phyloP scores from a whole-genome alignment of 2,113 vertebrate genomes.

The Mastomys natalensis region DNA sequence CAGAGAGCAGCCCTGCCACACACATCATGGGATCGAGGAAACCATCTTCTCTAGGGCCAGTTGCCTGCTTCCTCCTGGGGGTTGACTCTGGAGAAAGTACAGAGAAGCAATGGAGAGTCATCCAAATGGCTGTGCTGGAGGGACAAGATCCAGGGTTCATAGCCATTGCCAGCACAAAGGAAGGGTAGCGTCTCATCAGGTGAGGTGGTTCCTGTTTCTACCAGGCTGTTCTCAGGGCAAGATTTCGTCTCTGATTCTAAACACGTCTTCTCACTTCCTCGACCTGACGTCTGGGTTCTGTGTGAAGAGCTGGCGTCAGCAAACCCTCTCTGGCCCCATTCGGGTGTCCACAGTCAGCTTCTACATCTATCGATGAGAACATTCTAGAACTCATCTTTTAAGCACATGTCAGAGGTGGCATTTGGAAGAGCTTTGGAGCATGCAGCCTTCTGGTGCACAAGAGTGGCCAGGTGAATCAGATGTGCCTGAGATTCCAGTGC shows the following conservation, averaged over 20 bases:
- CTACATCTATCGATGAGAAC: neutral
- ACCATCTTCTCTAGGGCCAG: too few species aligned
- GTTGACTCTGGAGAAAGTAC: neutral
- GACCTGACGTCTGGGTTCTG: neutral
- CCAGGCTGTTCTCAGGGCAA: accelerated
- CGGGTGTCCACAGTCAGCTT: neutral
- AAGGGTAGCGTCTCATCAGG: neutral
- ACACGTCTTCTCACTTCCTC: neutral
- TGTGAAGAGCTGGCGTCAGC: neutral
- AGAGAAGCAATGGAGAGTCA: neutral
- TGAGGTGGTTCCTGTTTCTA: neutral
- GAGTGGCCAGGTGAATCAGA: neutral
- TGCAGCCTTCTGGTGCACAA: neutral
- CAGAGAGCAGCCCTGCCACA: neutral
- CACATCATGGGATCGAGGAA: neutral
- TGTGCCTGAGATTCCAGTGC: neutral
- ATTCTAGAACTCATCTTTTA: neutral
- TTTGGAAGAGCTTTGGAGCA: neutral
- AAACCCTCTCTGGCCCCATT: neutral
- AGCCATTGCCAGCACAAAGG: neutral
- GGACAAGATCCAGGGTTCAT: neutral
- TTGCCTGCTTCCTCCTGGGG: neutral
- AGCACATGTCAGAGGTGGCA: neutral
- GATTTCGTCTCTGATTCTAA: neutral
- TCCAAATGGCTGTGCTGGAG: neutral